Base-by-base conservation (phyloP, 1,140 invertebrate species). In the Idris sp. region DNA sequence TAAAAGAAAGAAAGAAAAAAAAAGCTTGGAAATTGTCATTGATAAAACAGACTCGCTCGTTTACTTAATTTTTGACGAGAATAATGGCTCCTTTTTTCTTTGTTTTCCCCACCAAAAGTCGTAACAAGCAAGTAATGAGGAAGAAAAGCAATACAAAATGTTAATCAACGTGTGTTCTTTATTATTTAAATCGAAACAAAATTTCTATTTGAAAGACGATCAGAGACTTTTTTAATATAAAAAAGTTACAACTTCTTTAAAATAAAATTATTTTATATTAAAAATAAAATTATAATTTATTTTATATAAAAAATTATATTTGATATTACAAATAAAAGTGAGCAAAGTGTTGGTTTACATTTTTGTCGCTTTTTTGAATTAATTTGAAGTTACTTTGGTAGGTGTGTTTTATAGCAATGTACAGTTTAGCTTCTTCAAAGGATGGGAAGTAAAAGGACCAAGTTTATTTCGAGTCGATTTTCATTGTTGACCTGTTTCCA, bases 1-100 rank as follows among this genome's bases (percentile, higher is more conserved):
- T 8, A 8, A 15, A 31, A 28, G 7, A 36, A 38, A 28, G 22
- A 11, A 7, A 25, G 28, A 18, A 31, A 46, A 41, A 6, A 40
- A 61, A 18, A 7, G 25, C 49, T 61, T 40, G 43, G 30, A 64
- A 30, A 22, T 36, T 43, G 36, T 38, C 59, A 41, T 64, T 64
- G 48, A 76, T 65, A 76, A 76, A 76, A 76, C 67, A 72, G 74
- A 76, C 65, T 53, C 15, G 33, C 22, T 49, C 43, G 49, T 51
- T 67, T 62, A 68, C 18, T 62, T 48, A 56, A 62, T 68, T 68
- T 68, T 35, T 15, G 16, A 28, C 35, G 26, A 18, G 40, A 61
- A 61, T 44, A 61, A 68, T 43, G 36, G 64, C 25, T 58, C 59
- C 19, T 28, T 10, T 44, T 33, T 48, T 28, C 15, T 25, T 43